Evolutionary conservation across 1,140 invertebrate genomes (phyloP), one percentile per base, ranked within the genome.

Genomic region (Stenopsyche tienmushanensis): DNA sequence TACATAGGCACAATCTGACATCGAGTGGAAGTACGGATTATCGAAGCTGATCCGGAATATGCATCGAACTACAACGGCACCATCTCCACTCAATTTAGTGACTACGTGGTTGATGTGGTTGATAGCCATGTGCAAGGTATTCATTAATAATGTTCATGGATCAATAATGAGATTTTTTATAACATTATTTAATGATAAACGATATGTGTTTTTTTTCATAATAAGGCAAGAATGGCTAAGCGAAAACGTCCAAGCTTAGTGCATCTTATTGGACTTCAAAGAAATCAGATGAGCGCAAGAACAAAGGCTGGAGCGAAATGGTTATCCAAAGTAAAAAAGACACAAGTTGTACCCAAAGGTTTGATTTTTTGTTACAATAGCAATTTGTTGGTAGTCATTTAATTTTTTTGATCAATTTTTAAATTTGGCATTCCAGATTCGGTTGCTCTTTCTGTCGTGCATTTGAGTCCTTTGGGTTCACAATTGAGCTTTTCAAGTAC

Each of bases 11-110:
- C 96, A 99, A 86, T 99, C 97, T n/a, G 97, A 99, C 80, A 98
- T 97, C 72, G 97, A 99, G 80, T 99, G 97, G 97, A 99, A 99
- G 80, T 99, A 97, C 76, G 97, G 97, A 25, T 80, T 99, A 71
- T 98, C 97, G 44, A 99, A 99, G 82, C 84, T 99, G 71, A 98
- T 99, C 74, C 84, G 96, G 70, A 97, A 97, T 75, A 99, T 99
- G 96, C 96, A 98, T 80, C 88, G 97, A 74, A 98, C 96, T 5
- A 95, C 93, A 39, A 94, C 95, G 2, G 97, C 97, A 1, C 97
- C 98, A 0, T 94, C 96, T 1, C 97, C 98, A 0, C 84, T 99
- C 39, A 99, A 99, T 77, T 85, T 99, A 49, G 85, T 99, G 65
- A 97, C 95, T 1, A 94, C 96, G 42, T 94, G 92, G 91, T 83